These are phyloP conservation scores for Trachelus tabidus DNA, from an alignment of 2,888 invertebrate genomes.

Conservation along the genomic window DNA sequence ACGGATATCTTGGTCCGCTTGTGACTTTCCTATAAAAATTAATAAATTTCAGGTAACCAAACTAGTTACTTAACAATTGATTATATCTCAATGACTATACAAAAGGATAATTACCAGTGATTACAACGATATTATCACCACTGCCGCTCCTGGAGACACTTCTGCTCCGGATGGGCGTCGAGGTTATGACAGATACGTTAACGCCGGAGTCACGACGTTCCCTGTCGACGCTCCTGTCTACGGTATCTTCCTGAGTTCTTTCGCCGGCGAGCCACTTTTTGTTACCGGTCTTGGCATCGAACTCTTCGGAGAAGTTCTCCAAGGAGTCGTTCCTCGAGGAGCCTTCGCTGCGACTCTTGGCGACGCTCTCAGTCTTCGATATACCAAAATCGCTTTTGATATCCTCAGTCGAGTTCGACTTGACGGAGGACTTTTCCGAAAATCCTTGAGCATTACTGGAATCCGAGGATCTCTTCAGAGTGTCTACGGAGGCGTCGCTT, in stretches of 20 bases:
- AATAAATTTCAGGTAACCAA: neutral
- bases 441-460: conserved; percentile 27
- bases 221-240: conserved; percentile 36
- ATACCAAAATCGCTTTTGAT: conserved; percentile 45
- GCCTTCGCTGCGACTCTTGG: conserved; percentile 55
- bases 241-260: conserved; percentile 30
- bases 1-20: conserved; percentile 54
- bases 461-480: conserved; percentile 25
- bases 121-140: conserved; percentile 60
- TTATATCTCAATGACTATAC: neutral
- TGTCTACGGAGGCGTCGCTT: conserved; percentile 38
- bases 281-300: conserved; percentile 32
- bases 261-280: conserved; percentile 28
- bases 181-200: conserved; percentile 62
- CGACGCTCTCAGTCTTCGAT: conserved; percentile 35
- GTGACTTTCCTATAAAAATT: conserved; percentile 42
- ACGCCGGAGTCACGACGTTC: conserved; percentile 49
- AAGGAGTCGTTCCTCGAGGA: conserved; percentile 57
- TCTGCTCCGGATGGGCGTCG: conserved; percentile 57
- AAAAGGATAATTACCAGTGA: conserved; percentile 49
- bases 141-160: conserved; percentile 50
- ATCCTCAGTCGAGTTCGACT: conserved; percentile 54
- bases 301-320: conserved; percentile 52
- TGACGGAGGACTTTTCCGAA: conserved; percentile 42
- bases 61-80: neutral